Conservation (phyloP, 1,140 invertebrate genomes). For the Ptiloglossa arizonensis region DNA sequence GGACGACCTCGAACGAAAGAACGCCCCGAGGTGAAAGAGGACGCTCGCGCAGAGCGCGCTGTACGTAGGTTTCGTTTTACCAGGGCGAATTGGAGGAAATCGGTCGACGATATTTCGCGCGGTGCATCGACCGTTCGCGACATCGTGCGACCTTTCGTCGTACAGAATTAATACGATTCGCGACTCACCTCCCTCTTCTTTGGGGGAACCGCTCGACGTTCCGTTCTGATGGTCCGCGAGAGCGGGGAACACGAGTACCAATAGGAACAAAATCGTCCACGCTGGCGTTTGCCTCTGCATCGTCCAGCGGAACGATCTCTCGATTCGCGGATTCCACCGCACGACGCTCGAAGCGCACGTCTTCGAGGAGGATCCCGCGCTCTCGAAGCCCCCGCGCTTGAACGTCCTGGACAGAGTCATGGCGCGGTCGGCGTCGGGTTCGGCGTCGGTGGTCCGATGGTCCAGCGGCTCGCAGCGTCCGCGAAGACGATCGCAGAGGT, state of each 20-base stretch:
- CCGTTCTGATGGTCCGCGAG: slow-evolving; percentile 22
- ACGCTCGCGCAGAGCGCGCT: too few relatives aligned
- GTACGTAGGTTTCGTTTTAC: too few relatives aligned
- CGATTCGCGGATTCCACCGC: slow-evolving; percentile 64
- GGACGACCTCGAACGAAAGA: too few relatives aligned
- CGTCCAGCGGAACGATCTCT: slow-evolving; percentile 22
- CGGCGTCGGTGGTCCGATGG: background rate
- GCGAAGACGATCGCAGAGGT: slow-evolving; percentile 55
- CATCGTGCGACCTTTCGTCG: too few relatives aligned
- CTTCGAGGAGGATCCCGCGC: background rate
- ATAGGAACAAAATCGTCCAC: slow-evolving; percentile 63
- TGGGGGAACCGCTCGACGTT: slow-evolving; percentile 18
- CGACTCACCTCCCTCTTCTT: slow-evolving; percentile 52
- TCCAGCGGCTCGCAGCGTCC: slow-evolving; percentile 4
- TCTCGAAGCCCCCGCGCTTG: background rate
- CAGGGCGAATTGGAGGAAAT: too few relatives aligned
- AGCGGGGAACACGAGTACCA: slow-evolving; percentile 55
- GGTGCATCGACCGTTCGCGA: too few relatives aligned
- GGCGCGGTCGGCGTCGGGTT: background rate
- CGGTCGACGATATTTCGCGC: too few relatives aligned
- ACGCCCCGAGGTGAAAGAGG: too few relatives aligned
- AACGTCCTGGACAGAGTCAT: background rate
- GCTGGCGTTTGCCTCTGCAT: slow-evolving; percentile 33
- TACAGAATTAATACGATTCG: too few relatives aligned
- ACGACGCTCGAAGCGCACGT: slow-evolving; percentile 73